Base-by-base conservation (phyloP, 2,888 invertebrate genomes). In the Bellardia bayeri region DNA sequence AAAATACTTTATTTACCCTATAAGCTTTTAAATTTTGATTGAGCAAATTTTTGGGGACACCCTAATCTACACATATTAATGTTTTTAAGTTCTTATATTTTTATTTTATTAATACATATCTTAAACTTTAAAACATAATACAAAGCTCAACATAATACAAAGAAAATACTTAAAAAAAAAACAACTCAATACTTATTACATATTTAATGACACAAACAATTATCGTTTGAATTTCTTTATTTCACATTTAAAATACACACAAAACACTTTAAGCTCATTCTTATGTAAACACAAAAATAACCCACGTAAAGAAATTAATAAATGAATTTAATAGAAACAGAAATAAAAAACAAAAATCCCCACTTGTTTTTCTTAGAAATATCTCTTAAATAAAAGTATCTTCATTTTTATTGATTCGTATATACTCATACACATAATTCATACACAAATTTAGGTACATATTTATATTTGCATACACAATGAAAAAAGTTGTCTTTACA, bases 361-460 rank as follows among this genome's bases (percentile, higher is more conserved):
- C 16, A 14, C 64, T 49, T 49, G 37, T 16, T 8, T 75, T 74
- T 61, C 61, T 63, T n/a, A 75, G 75, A 75, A 75, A 61, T 37
- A 3, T 30, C 5, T 58, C 33, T 45, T 16, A 37, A 37, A 37
- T 37, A 5, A 37, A 37, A 37, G 37, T 37, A 37, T 37, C 37
- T 37, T 37, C 5, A 37, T 68, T 45, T 69, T 30, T 51, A 30
- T 42, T 56, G 56, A 23, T 56, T 23, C 11, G 7, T 23, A 14
- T 71, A 54, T 54, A 54, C 16, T 16, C 37, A 54, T 54, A 71
- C 37, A 37, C 54, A 54, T 33, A 71, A 51, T 51, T 40, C 69
- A 69, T 37, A 40, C n/a, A 71, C 7, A 49, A 45, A 16, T 23
- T 23, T 23, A 23, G 23, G 58, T 45, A 61, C n/a, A n/a, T n/a